A percentile compares a stretch with the other conserved stretches of the same genome.
These are phyloP conservation scores for Stegastes partitus DNA, from an alignment of 2,113 vertebrate species.

Conservation along the genomic window DNA sequence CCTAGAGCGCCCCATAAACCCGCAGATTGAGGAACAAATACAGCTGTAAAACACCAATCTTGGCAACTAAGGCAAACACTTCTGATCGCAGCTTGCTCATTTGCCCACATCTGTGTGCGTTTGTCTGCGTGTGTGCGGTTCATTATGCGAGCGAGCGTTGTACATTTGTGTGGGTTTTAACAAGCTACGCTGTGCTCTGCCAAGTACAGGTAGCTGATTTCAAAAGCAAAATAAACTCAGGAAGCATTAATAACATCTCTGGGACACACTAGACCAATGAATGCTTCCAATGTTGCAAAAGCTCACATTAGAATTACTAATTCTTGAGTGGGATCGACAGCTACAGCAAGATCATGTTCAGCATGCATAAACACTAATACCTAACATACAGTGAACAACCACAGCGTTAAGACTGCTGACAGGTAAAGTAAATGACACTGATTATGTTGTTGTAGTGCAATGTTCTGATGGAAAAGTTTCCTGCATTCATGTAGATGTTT, in stretches of 20 bases:
- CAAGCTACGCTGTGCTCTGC: constrained; percentile 35
- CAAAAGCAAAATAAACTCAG: constrained; percentile 64
- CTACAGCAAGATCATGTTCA: constrained; percentile 25
- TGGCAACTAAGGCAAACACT: constrained; percentile 67
- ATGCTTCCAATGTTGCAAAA: constrained; percentile 41
- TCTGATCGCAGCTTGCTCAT: constrained; percentile 60
- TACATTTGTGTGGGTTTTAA: constrained; percentile 43
- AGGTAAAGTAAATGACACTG: too few relatives aligned
- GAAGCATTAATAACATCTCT: constrained; percentile 71
- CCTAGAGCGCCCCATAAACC: constrained; percentile 61
- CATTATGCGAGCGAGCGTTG: constrained; percentile 2
- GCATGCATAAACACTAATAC: constrained; percentile 12
- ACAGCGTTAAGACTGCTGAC: too few relatives aligned
- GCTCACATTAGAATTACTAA: constrained; percentile 16
- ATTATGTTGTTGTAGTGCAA: too few relatives aligned
- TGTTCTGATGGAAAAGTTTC: too few relatives aligned
- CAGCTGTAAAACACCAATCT: constrained; percentile 68
- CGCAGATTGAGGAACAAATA: constrained; percentile 63
- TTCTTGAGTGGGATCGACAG: constrained; percentile 21
- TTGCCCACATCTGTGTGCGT: constrained; percentile 44
- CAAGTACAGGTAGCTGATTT: constrained; percentile 71
- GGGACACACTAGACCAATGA: constrained; percentile 29
- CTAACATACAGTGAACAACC: not conserved
- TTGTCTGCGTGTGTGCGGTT: constrained; percentile 9
- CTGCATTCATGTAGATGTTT: too few relatives aligned